Evolutionary conservation across 2,888 invertebrate species (phyloP).

Genomic region (Lasioglossum marginatum): DNA sequence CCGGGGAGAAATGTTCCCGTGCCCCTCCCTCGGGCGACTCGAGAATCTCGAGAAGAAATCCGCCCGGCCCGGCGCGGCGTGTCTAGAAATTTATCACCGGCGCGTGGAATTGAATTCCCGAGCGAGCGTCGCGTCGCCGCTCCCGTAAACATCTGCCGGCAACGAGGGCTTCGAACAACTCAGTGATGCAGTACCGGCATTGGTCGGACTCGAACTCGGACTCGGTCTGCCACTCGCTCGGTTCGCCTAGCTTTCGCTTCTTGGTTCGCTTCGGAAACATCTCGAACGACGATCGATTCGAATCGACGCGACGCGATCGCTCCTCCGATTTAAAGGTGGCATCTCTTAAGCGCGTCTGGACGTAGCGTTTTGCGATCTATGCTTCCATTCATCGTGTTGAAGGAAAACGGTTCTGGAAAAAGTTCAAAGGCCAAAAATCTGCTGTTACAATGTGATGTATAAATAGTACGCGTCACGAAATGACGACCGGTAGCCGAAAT

Average conservation of each 20-base stretch:
- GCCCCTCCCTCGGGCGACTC: not conserved
- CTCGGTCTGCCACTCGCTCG: not conserved
- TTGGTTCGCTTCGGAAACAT: not conserved
- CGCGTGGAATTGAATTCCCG: constrained; percentile 39
- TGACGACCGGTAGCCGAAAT: no score
- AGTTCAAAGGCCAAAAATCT: no score
- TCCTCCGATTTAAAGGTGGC: not conserved
- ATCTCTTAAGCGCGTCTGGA: no score
- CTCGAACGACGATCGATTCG: not conserved
- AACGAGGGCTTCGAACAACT: constrained; percentile 6
- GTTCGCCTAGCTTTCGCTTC: not conserved
- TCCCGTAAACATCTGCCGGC: constrained; percentile 46
- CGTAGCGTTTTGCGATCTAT: no score
- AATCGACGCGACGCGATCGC: not conserved
- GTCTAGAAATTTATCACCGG: constrained; percentile 40
- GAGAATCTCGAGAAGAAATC: constrained; percentile 30
- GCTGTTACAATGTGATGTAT: no score
- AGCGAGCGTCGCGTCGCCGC: not conserved
- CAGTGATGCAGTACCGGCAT: constrained; percentile 49
- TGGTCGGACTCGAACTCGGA: constrained; percentile 44
- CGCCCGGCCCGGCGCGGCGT: not conserved
- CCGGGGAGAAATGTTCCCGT: not conserved
- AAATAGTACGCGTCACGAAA: no score
- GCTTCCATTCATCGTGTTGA: no score
- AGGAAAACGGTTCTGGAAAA: no score